phyloP scores from a whole-genome alignment of 2,797 vertebrate genomes.

The Fistularia commersonii region DNA sequence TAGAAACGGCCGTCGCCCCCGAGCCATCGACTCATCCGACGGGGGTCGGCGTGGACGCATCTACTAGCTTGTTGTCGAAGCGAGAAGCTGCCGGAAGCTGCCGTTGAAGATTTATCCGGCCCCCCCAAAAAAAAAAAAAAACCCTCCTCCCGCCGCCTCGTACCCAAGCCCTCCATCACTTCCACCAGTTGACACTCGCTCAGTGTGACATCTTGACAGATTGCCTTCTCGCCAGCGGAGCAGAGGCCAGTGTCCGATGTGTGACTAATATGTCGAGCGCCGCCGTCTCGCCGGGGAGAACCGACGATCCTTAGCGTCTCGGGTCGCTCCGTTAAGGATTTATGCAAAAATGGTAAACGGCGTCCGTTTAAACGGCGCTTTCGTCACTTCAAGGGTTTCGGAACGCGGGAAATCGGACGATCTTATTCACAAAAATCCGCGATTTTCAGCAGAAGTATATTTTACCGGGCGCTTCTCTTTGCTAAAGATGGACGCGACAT shows the following conservation, averaged over 20 bases:
- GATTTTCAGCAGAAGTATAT: no score
- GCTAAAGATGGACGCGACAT: no score
- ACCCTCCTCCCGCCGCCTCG: no score
- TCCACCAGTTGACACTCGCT: constrained; percentile 48
- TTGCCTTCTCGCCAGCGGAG: constrained; percentile 49
- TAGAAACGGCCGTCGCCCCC: constrained; percentile 22
- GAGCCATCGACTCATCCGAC: constrained; percentile 21
- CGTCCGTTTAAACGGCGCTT: no score
- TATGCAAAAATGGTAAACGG: no score
- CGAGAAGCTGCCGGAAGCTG: constrained; percentile 40
- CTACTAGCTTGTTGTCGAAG: constrained; percentile 25
- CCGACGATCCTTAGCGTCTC: no score
- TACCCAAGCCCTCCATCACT: constrained; percentile 51
- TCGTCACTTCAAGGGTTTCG: no score
- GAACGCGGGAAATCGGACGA: no score
- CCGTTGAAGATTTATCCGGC: constrained; percentile 31
- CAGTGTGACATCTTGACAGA: constrained; percentile 60
- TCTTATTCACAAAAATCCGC: no score
- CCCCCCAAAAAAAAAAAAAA: no score
- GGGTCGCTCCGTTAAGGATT: no score
- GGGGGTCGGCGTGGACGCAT: constrained; percentile 13
- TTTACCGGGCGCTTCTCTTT: no score
- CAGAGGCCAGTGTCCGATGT: constrained; percentile 47
- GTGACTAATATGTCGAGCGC: constrained; percentile 44
- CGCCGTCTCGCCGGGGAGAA: constrained; percentile 6